Base-by-base conservation (phyloP, 2,113 vertebrate species). In the Picathartes gymnocephalus region DNA sequence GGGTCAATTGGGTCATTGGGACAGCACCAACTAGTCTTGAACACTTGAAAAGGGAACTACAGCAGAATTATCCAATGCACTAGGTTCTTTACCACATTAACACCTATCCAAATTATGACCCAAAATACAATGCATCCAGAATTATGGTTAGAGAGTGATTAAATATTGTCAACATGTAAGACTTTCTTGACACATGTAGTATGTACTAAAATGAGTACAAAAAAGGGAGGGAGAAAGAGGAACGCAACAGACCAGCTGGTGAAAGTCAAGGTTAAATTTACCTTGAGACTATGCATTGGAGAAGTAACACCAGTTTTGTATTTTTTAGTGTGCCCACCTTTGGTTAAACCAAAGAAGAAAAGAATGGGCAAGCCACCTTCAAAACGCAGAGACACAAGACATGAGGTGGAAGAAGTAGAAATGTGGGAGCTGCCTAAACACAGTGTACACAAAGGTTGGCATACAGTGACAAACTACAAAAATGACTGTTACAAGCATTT, bases 271-370 rank as follows among this genome's bases (percentile, higher is more conserved):
- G 18, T 73, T 70, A 35, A 86, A 62, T 37, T 40, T 83, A 14
- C 39, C 44, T 39, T 54, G 24, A 57, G 40, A 40, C 30, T 40
- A 11, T 48, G 30, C 13, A 54, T 27, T 64, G 40, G 9, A 88
- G 71, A 69, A 93, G n/a, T 86, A 86, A 80, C 7, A 31, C 5
- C 6, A 33, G 7, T 35, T 81, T 2, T 62, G 20, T 84, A 54
- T 91, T 72, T 17, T 39, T 77, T 65, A 97, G 97, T 44, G 7
- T 77, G 48, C n/a, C 72, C 66, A 33, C 57, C 45, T 87, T n/a
- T 91, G 81, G 70, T 86, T 64, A 96, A 92, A 76, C 84, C 78
- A 42, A 97, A 97, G 96, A 98, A 91, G 92, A 97, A 93, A 76
- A 96, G 91, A 65, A 28, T 80, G 31, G 35, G 64, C 57, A 97